Conservation (phyloP, 2,113 vertebrate genomes). For the Kobus ellipsiprymnus region DNA sequence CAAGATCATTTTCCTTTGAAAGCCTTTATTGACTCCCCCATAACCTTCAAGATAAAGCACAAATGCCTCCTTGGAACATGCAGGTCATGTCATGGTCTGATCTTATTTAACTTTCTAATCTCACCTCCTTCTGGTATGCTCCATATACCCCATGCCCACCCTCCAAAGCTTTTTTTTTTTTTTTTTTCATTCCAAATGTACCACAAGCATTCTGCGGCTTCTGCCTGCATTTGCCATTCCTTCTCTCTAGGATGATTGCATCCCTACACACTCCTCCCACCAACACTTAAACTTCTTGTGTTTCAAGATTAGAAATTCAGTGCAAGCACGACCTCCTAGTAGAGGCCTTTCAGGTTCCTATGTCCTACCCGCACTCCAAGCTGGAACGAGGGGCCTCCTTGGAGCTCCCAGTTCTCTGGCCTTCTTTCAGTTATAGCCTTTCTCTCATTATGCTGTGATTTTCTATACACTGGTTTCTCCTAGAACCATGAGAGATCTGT, state of each 20-base stretch:
- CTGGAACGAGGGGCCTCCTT: background rate
- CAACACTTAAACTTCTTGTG: background rate
- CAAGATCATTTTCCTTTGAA: conserved; percentile 7
- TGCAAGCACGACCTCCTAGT: background rate
- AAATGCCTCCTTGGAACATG: conserved; percentile 10
- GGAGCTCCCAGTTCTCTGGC: background rate
- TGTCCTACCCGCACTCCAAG: background rate
- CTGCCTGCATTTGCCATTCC: background rate
- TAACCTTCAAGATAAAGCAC: conserved; percentile 43
- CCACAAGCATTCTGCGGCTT: background rate
- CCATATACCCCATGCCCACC: background rate
- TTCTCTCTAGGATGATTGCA: background rate
- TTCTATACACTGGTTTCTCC: background rate
- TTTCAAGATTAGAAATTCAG: background rate
- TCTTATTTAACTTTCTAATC: conserved; percentile 34
- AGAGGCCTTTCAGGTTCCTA: background rate
- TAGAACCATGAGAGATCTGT: background rate
- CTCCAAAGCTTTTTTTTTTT: conserved; percentile 13
- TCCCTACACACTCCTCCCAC: background rate
- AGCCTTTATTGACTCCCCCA: background rate
- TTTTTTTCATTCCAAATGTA: background rate
- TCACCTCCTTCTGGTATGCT: conserved; percentile 15
- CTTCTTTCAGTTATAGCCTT: background rate
- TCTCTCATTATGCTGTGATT: background rate
- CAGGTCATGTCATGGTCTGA: conserved; percentile 3